Evolutionary conservation across 2,797 vertebrate genomes (phyloP).

Genomic region (Crossoptilon crossoptilon): DNA sequence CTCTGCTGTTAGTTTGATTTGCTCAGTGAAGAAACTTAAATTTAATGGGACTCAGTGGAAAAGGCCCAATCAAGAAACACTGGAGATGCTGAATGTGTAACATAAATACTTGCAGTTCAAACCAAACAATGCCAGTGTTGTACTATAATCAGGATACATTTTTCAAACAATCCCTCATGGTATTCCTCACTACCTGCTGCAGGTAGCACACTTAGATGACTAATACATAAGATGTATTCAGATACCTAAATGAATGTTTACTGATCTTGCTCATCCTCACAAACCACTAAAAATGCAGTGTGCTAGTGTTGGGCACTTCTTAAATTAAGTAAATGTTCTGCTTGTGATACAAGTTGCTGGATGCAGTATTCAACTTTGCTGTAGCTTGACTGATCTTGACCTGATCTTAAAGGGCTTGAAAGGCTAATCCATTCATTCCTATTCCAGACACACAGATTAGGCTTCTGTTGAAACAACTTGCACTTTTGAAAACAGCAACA

Average conservation of each 20-base stretch:
- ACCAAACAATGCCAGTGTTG: slow-evolving; percentile 44
- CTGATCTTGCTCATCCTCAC: slow-evolving; percentile 17
- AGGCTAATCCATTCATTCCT: slow-evolving; percentile 73
- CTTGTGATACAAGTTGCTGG: neutral
- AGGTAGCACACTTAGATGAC: neutral
- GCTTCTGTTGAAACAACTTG: slow-evolving; percentile 57
- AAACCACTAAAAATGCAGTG: neutral
- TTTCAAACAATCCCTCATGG: slow-evolving; percentile 18
- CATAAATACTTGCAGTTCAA: slow-evolving; percentile 39
- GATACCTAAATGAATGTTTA: slow-evolving; percentile 2
- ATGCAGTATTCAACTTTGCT: slow-evolving; percentile 9
- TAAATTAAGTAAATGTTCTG: neutral
- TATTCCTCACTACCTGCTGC: neutral
- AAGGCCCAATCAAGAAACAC: slow-evolving; percentile 44
- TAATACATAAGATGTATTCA: neutral
- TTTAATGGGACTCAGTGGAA: slow-evolving; percentile 43
- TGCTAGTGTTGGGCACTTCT: neutral
- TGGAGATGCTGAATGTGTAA: slow-evolving; percentile 35
- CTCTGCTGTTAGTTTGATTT: slow-evolving; percentile 35
- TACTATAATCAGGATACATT: slow-evolving; percentile 33
- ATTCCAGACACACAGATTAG: slow-evolving; percentile 69
- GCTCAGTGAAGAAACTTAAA: neutral
- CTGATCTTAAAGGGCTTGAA: slow-evolving; percentile 56
- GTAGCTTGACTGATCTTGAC: slow-evolving; percentile 37
- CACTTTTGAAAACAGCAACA: slow-evolving; percentile 51